Evolutionary conservation across 2,888 invertebrate species (phyloP).

Genomic region (Encarsia formosa): DNA sequence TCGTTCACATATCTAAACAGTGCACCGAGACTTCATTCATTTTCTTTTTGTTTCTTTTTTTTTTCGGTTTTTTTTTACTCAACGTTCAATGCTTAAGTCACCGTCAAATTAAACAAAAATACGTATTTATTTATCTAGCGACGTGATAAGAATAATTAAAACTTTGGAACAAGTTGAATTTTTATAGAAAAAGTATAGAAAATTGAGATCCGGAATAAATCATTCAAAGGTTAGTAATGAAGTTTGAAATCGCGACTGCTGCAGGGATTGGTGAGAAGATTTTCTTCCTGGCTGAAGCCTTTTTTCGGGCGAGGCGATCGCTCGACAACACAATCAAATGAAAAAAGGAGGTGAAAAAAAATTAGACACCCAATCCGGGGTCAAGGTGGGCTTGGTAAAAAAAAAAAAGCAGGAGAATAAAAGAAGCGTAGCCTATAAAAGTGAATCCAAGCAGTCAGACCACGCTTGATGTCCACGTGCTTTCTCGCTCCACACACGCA

Average conservation of each 20-base stretch:
- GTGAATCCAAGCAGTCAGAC: slow-evolving; percentile 10
- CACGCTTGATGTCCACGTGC: slow-evolving; percentile 8
- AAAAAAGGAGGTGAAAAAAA: slow-evolving; percentile 10
- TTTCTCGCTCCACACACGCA: neutral
- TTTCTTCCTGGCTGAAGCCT: slow-evolving; percentile 11
- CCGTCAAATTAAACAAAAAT: too few relatives aligned
- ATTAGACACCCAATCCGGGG: slow-evolving; percentile 10
- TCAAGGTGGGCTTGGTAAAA: slow-evolving; percentile 10
- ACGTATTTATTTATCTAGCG: too few relatives aligned
- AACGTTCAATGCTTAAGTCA: neutral
- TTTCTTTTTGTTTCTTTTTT: neutral
- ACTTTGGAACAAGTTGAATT: too few relatives aligned
- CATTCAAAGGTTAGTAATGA: too few relatives aligned
- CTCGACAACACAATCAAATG: slow-evolving; percentile 4
- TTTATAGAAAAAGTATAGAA: too few relatives aligned
- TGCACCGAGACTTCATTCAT: too few relatives aligned
- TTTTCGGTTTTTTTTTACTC: neutral
- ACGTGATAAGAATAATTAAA: too few relatives aligned
- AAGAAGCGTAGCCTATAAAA: neutral
- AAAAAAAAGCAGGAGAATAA: too few relatives aligned
- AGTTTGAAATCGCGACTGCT: neutral
- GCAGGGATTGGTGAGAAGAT: slow-evolving; percentile 19
- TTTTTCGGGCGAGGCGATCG: slow-evolving; percentile 1
- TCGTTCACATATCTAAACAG: too few relatives aligned
- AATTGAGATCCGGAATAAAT: too few relatives aligned